These are phyloP conservation scores for Anodontia alba DNA, from an alignment of 2,888 invertebrate genomes.

Conservation along the genomic window DNA sequence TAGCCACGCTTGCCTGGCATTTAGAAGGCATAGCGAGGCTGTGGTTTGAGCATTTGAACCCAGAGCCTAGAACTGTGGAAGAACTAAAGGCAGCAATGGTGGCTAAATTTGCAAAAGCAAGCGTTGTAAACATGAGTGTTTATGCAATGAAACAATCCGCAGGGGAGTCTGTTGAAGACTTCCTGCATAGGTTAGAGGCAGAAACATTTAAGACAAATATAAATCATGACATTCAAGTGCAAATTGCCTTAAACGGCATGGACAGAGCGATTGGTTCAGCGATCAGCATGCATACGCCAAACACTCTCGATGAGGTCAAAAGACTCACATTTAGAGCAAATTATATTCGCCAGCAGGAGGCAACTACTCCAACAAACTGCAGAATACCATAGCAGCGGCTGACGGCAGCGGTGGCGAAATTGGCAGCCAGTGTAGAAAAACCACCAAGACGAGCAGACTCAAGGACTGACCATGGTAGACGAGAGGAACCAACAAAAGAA, in stretches of 20 bases:
- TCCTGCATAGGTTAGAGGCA: conserved; percentile 1
- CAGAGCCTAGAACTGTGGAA: conserved; percentile 10
- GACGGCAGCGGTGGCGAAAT: conserved; percentile 27
- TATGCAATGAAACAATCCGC: conserved; percentile 17
- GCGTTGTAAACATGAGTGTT: not conserved
- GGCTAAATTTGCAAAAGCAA: not conserved
- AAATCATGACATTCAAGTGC: conserved; percentile 20
- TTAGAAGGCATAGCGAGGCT: conserved; percentile 17
- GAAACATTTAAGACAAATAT: conserved; percentile 16
- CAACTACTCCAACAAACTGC: not conserved
- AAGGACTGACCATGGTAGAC: not conserved
- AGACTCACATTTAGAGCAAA: not conserved
- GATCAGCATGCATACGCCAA: conserved; percentile 32
- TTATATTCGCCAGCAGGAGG: not conserved
- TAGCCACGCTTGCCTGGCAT: conserved; percentile 21
- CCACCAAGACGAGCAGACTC: not conserved
- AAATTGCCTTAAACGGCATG: conserved; percentile 34
- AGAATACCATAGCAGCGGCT: conserved; percentile 22
- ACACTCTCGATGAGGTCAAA: conserved; percentile 13
- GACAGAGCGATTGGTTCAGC: conserved; percentile 22
- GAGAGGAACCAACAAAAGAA: not conserved
- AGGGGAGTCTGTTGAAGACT: conserved; percentile 12
- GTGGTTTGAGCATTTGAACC: conserved; percentile 1
- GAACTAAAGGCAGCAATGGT: not conserved
- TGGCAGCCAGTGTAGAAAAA: not conserved